These are phyloP conservation scores for Anas flavirostris DNA, from an alignment of 2,797 vertebrate species.

Conservation along the genomic window DNA sequence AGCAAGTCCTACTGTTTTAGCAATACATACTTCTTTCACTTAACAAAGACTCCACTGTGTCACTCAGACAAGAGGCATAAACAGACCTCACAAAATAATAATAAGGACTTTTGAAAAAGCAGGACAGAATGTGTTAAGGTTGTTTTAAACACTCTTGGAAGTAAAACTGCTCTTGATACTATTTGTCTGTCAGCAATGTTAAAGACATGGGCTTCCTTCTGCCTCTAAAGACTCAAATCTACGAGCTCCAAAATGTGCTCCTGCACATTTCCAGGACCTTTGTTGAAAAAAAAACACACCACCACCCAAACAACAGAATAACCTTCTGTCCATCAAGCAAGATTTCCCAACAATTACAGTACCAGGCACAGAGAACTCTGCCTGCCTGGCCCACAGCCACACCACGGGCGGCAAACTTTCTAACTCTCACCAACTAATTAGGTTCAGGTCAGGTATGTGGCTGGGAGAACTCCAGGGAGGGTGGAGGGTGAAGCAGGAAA, in stretches of 20 bases:
- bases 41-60: neutral
- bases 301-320: conserved; percentile 24
- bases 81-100: conserved; percentile 5
- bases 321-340: conserved; percentile 37
- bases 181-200: neutral
- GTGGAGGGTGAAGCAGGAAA: conserved; percentile 37
- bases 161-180: neutral
- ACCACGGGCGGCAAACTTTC: conserved; percentile 11
- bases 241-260: neutral
- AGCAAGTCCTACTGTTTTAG: neutral
- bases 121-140: neutral
- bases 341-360: conserved; percentile 65
- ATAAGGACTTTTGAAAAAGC: neutral
- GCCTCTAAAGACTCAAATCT: neutral
- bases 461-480: conserved; percentile 23
- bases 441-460: conserved; percentile 53
- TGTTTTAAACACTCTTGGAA: neutral
- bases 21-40: neutral
- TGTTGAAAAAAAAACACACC: neutral
- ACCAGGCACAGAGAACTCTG: conserved; percentile 68
- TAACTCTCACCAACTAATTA: conserved; percentile 51
- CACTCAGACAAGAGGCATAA: neutral
- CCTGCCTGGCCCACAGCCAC: conserved; percentile 63
- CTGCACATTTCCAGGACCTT: conserved; percentile 31
- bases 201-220: neutral